A percentile compares a stretch with the other conserved stretches of the same genome.
Evolutionary conservation across 2,113 vertebrate species (phyloP).

Genomic region (Hippoglossus stenolepis): DNA sequence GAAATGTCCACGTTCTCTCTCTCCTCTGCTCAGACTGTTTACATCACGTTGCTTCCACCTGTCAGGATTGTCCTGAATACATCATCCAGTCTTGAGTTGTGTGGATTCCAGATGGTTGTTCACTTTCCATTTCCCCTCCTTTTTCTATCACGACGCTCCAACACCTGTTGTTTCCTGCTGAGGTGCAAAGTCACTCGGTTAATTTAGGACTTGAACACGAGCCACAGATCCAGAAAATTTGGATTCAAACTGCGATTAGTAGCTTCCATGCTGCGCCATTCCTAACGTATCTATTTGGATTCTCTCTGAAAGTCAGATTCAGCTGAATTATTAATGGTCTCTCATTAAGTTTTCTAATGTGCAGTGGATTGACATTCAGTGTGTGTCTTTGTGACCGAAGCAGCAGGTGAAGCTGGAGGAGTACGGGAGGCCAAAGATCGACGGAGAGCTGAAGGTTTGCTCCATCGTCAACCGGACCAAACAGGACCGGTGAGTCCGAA

Average conservation of each 20-base stretch:
- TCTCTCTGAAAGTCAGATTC: not conserved
- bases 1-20: not conserved
- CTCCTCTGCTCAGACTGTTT: not conserved
- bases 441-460: constrained; percentile 95
- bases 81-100: constrained; percentile 27
- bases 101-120: not conserved
- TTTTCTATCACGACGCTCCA: not conserved
- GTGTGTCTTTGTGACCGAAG: constrained; percentile 52
- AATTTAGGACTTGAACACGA: not conserved
- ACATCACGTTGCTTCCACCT: constrained; percentile 4
- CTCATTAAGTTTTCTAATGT: not conserved
- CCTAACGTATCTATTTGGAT: not conserved
- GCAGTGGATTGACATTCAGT: constrained; percentile 21
- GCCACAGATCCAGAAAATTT: no score
- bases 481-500: constrained; percentile 90
- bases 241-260: no score
- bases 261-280: not conserved
- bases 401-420: constrained; percentile 97
- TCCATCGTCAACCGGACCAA: constrained; percentile 96
- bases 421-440: constrained; percentile 96
- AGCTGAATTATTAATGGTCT: not conserved
- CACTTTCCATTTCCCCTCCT: not conserved
- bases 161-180: not conserved
- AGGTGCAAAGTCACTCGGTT: not conserved
- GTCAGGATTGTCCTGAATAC: constrained; percentile 27